Evolutionary conservation across 2,113 vertebrate genomes (phyloP).

Genomic region (Irena cyanogastra): DNA sequence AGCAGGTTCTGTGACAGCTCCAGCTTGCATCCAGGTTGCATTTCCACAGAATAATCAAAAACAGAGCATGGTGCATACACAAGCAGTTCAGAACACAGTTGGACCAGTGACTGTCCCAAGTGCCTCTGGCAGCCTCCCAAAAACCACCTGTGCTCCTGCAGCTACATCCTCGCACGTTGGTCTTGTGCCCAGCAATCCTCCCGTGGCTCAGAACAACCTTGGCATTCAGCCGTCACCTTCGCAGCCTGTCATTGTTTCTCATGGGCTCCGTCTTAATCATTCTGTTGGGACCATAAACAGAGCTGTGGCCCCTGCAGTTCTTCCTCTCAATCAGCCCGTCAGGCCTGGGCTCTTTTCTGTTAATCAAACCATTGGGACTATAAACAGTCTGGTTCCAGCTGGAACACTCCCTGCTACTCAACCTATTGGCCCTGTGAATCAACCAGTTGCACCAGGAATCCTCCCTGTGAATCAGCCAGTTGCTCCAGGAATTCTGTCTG

Average conservation of each 20-base stretch:
- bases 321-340: constrained; percentile 62
- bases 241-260: constrained; percentile 72
- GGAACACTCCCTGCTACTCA: constrained; percentile 61
- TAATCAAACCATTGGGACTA: constrained; percentile 57
- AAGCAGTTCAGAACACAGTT: constrained; percentile 2
- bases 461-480: constrained; percentile 40
- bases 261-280: constrained; percentile 69
- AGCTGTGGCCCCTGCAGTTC: constrained; percentile 54
- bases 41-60: constrained; percentile 66
- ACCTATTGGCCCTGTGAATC: constrained; percentile 56
- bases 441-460: constrained; percentile 26
- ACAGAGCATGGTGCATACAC: constrained; percentile 49
- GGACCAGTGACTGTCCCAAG: constrained; percentile 24
- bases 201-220: constrained; percentile 66
- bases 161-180: constrained; percentile 59
- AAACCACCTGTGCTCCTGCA: constrained; percentile 16
- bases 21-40: constrained; percentile 64
- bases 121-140: constrained; percentile 53
- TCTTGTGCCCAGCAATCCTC: constrained; percentile 73
- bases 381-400: constrained; percentile 39
- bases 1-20: neutral
- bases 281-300: constrained; percentile 64
- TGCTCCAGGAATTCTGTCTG: constrained; percentile 60
- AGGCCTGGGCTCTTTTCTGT: constrained; percentile 62
- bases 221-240: constrained; percentile 56